Conservation (phyloP, 2,797 vertebrate species). For the Eidolon dupreanum region DNA sequence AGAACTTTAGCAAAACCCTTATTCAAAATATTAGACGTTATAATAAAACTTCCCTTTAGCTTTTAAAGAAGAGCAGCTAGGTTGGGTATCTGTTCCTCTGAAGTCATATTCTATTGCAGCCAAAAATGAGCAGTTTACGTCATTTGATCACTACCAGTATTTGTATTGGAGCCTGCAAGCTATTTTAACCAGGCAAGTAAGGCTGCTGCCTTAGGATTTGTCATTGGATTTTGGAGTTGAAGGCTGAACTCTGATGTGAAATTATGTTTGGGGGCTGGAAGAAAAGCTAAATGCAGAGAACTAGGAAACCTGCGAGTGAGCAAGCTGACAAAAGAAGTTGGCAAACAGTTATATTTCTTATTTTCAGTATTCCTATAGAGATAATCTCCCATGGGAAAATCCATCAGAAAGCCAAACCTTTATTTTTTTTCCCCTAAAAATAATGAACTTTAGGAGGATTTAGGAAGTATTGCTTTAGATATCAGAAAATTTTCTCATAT, state of each 20-base stretch:
- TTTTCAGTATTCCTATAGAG: neutral
- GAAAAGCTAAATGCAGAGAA: neutral
- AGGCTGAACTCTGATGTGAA: neutral
- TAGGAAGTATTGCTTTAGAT: neutral
- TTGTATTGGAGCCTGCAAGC: neutral
- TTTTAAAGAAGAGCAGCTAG: neutral
- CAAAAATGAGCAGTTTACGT: neutral
- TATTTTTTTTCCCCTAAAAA: neutral
- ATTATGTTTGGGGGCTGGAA: neutral
- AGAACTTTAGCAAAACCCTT: neutral
- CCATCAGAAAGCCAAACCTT: neutral
- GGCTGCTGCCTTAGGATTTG: neutral
- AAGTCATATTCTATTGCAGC: neutral
- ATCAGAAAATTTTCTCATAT: neutral
- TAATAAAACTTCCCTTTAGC: neutral
- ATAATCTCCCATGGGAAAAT: neutral
- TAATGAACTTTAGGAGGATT: neutral
- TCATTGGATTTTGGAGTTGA: neutral
- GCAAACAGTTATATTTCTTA: neutral
- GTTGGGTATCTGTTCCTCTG: neutral
- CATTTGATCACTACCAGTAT: neutral
- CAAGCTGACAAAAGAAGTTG: neutral
- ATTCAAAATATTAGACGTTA: neutral
- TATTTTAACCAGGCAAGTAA: neutral
- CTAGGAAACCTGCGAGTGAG: neutral